These are phyloP conservation scores for Apamea sordens DNA, from an alignment of 2,888 invertebrate species.

Conservation along the genomic window DNA sequence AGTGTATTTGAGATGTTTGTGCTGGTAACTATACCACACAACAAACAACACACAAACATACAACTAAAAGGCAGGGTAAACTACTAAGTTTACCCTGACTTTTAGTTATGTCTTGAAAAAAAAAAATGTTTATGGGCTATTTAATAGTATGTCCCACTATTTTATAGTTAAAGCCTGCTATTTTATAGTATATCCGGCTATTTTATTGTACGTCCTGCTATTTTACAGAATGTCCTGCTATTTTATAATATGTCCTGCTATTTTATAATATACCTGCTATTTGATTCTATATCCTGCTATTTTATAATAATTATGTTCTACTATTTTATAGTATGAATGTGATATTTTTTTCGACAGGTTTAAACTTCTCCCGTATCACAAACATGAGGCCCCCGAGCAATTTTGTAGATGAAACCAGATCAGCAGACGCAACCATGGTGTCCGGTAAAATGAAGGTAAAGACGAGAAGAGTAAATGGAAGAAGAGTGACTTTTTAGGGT, in stretches of 20 bases:
- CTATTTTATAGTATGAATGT: neutral
- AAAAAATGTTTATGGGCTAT: neutral
- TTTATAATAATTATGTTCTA: too few species aligned
- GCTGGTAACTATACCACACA: too few species aligned
- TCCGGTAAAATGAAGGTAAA: constrained; percentile 82
- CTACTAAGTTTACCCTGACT: neutral
- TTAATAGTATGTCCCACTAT: neutral
- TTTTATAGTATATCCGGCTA: neutral
- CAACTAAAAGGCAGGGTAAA: too few species aligned
- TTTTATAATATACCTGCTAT: neutral
- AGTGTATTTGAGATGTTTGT: neutral
- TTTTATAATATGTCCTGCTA: neutral
- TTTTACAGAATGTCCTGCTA: neutral
- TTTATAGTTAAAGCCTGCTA: neutral
- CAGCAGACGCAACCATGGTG: constrained; percentile 77
- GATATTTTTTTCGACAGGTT: constrained; percentile 73
- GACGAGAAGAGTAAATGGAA: neutral
- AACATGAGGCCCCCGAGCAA: constrained; percentile 80
- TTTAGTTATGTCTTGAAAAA: neutral
- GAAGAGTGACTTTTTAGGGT: too few species aligned
- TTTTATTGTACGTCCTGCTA: neutral
- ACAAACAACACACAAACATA: too few species aligned
- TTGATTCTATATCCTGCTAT: neutral
- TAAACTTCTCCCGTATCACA: constrained; percentile 87
- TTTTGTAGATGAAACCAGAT: constrained; percentile 84